These are phyloP conservation scores for Ochlodes sylvanus DNA, from an alignment of 2,888 invertebrate species.

Conservation along the genomic window DNA sequence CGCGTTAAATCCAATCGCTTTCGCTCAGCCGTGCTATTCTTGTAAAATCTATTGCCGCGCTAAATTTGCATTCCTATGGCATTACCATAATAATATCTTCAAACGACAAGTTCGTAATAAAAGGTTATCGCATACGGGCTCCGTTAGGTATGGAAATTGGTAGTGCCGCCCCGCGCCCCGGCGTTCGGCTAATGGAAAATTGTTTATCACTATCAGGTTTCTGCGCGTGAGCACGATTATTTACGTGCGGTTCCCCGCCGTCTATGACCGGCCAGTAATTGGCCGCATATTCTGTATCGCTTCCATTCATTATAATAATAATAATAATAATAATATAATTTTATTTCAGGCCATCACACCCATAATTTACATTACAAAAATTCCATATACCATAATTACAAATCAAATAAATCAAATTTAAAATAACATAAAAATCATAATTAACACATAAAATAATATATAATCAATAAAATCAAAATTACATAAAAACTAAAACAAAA, in stretches of 20 bases:
- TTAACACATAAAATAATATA: too few relatives aligned
- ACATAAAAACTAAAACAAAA: too few relatives aligned
- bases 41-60: constrained; percentile 69
- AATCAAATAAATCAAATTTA: too few relatives aligned
- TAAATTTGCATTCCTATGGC: constrained; percentile 73
- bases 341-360: too few relatives aligned
- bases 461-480: too few relatives aligned
- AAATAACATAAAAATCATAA: too few relatives aligned
- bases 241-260: constrained; percentile 71
- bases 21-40: constrained; percentile 61
- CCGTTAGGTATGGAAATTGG: constrained; percentile 71
- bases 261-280: constrained; percentile 71
- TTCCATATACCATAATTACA: too few relatives aligned
- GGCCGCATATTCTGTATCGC: constrained; percentile 78
- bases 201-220: constrained; percentile 73
- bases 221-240: constrained; percentile 79
- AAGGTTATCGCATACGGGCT: constrained; percentile 64
- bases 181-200: constrained; percentile 71
- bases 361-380: too few relatives aligned
- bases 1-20: constrained; percentile 59
- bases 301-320: too few relatives aligned
- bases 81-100: constrained; percentile 76
- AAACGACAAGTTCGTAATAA: constrained; percentile 72
- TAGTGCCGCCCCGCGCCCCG: constrained; percentile 53
- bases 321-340: too few relatives aligned